Base-by-base conservation (phyloP, 2,888 invertebrate genomes). In the Microctonus brassicae region DNA sequence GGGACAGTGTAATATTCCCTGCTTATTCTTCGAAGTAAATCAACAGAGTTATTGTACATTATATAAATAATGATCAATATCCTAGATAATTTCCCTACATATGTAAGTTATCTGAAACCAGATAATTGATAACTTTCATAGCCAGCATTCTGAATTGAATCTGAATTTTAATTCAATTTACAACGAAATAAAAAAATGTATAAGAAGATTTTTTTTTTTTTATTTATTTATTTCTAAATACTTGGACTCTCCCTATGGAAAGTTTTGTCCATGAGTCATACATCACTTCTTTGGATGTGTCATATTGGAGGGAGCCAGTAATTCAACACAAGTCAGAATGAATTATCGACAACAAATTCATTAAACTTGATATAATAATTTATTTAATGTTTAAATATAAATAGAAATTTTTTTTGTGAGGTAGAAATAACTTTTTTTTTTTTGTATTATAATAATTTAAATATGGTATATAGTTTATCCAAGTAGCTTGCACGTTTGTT, bases 231-330 rank as follows among this genome's bases (percentile, higher is more conserved):
- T 29, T 7, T 29, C 29, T 29, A n/a, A 57, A 39, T 34, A 53
- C 42, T 33, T 20, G 10, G 9, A 17, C 20, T 34, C 34, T 11
- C 60, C 55, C 62, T 70, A 47, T 71, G 60, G 58, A 66, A 52
- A 55, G 36, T 67, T 63, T 73, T 75, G 75, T 76, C n/a, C 68
- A 42, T 24, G 57, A 73, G 70, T 67, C 71, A 57, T 69, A 65
- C 80, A 83, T 82, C 80, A 70, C 78, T 82, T 80, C 78, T 77
- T 82, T 74, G 78, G 79, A n/a, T 78, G 78, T 80, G 81, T 83
- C 82, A 78, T 76, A 76, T 73, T 63, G 20, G 20, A 34, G 17
- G 34, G 33, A 20, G 11, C 34, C 20, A 17, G 34, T n/a, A 11
- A 58, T 17, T 47, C 42, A 17, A 7, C n/a, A 11, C n/a, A 13